Evolutionary conservation across 2,797 vertebrate genomes (phyloP).

Genomic region (Cryptoblepharus egeriae): DNA sequence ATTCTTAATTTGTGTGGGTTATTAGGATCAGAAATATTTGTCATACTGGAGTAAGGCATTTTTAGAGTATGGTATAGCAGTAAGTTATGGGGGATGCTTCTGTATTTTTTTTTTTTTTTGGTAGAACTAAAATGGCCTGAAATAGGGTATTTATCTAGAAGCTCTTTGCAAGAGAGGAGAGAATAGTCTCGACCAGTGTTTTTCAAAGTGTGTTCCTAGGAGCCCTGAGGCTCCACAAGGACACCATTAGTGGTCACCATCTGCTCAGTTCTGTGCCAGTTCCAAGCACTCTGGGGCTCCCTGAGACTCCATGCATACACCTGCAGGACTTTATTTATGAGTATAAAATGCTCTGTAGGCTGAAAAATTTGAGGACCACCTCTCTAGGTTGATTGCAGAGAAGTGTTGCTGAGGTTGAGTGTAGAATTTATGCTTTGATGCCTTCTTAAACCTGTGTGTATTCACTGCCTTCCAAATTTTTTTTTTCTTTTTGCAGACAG

Average conservation of each 20-base stretch:
- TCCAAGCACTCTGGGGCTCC: too few species aligned
- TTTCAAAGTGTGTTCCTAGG: too few species aligned
- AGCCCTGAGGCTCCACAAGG: too few species aligned
- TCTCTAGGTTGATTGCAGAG: neutral
- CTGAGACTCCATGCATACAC: too few species aligned
- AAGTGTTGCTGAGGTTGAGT: neutral
- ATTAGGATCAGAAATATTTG: neutral
- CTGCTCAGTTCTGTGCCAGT: too few species aligned
- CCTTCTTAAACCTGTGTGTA: neutral
- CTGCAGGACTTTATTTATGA: too few species aligned
- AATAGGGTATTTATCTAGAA: neutral
- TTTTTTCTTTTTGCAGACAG: slow-evolving; percentile 83
- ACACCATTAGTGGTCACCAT: too few species aligned
- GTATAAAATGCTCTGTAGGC: too few species aligned
- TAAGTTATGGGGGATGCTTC: neutral
- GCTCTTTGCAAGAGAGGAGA: neutral
- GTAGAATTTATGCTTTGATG: neutral
- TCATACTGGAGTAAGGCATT: neutral
- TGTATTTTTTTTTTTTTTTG: neutral
- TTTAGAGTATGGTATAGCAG: neutral
- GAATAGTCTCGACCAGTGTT: neutral
- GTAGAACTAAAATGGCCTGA: neutral
- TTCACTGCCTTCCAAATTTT: slow-evolving; percentile 24
- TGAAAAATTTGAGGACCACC: too few species aligned
- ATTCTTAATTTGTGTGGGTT: neutral